Evolutionary conservation across 2,888 invertebrate species (phyloP), one percentile per base, ranked within the genome.

Genomic region (Synanthedon andrenaeformis): DNA sequence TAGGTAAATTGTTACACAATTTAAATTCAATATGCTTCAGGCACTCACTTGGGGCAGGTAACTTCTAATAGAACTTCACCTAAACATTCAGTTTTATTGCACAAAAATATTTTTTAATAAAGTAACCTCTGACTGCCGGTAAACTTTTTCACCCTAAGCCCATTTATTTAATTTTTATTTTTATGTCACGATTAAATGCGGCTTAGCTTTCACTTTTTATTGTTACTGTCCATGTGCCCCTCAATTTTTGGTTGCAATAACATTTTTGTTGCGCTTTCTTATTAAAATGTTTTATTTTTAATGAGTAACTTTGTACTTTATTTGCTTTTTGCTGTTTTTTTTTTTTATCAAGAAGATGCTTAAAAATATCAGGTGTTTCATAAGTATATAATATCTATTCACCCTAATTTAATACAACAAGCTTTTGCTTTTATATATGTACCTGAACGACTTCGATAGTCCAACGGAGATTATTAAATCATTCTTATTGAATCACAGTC

Each of bases 131-230:
- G 13, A 49, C 23, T 6, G 70, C 72, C 76, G 70, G 77, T 62
- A 79, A 84, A 82, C 76, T 85, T 82, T 79, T 74, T 80, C 76
- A 83, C 86, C 86, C 74, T 67, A 77, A 76, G 74, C 75, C 80
- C 82, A 84, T 84, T 86, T 85, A 82, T 85, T 85, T 85, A 82
- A 84, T 86, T 86, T 84, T 86, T 84, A 84, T 82, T 85, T 86
- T 87, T 87, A 87, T 76, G 87, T 81, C 82, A 83, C 80, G 76
- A 82, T 86, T 83, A 85, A 82, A 84, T 83, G 79, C 72, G 82
- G 84, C 81, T 86, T 85, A 85, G 85, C 85, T 86, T 85, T 85
- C 79, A 77, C 74, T 81, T 85, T 85, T 86, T 85, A 84, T 85
- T 85, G 84, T 86, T 86, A 84, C 75, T 77, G 80, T 79, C 83